A percentile compares a stretch with the other conserved stretches of the same genome.
Conservation (phyloP, 2,113 vertebrate species). For the Psittacus erithacus region DNA sequence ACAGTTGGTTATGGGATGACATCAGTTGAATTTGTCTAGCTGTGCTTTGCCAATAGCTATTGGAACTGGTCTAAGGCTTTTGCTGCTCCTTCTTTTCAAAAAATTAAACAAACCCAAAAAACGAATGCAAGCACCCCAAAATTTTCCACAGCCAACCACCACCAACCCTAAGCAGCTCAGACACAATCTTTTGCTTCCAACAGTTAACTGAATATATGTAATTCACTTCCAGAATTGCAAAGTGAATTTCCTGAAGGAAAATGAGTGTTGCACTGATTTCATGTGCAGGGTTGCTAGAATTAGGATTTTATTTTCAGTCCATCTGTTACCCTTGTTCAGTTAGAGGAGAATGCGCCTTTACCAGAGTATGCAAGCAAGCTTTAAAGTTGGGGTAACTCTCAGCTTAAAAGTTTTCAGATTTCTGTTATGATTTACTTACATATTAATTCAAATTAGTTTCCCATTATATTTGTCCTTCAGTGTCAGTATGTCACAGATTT, state of each 20-base stretch:
- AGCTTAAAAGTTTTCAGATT: neutral
- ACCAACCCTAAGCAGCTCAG: neutral
- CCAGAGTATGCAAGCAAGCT: neutral
- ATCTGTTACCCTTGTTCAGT: neutral
- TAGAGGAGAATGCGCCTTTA: neutral
- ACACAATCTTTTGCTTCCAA: neutral
- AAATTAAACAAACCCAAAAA: neutral
- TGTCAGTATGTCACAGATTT: neutral
- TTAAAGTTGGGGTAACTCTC: neutral
- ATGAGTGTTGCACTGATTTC: neutral
- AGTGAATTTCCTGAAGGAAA: neutral
- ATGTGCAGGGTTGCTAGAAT: neutral
- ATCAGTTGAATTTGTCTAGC: neutral
- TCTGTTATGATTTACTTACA: neutral
- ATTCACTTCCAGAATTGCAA: neutral
- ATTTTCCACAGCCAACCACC: neutral
- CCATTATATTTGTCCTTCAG: neutral
- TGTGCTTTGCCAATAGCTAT: neutral
- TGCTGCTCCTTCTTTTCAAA: neutral
- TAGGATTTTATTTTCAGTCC: neutral
- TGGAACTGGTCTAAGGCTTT: neutral
- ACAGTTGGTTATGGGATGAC: neutral
- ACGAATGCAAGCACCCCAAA: neutral
- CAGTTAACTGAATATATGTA: neutral
- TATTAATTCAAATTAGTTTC: neutral